Base-by-base conservation (phyloP, 2,888 invertebrate species). In the Seira ritae region DNA sequence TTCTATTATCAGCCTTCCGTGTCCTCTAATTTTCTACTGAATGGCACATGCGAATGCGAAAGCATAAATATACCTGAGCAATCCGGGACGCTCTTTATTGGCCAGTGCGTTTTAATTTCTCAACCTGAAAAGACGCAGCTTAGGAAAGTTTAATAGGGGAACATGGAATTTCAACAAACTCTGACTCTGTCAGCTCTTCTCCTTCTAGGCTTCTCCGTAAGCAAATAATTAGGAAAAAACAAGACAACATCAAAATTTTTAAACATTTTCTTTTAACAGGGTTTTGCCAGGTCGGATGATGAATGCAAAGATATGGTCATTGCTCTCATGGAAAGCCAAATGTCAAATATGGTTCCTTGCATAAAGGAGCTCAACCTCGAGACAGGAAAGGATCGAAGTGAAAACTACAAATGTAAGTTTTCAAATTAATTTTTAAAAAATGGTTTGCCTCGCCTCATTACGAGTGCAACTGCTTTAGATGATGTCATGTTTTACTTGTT, bases 271-370 rank as follows among this genome's bases (percentile, higher is more conserved):
- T 55, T 55, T n/a, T 55, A 55, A 42, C 12, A 80, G 79, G 62
- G 72, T 0, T 20, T 67, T 46, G 79, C 23, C 6, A 69, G 46
- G 37, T 17, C 75, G 4, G 80, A 80, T n/a, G 75, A 79, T 10
- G 79, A 79, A 55, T 84, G 84, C 74, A 60, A 65, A 23, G 84
- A 84, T 65, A 84, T 84, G 84, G 80, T 80, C 10, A 17, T 79
- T 0, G 17, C 4, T 3, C 20, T 84, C 8, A 84, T 84, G 84
- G 74, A 70, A 10, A 23, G 22, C 60, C 79, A 84, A n/a, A 74
- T 84, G 79, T 17, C 22, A 42, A 74, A 74, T 23, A 79, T 84
- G 20, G 75, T 74, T 12, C 84, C 84, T 0, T 84, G 84, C 46
- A 84, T 84, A 20, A 74, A 74, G n/a, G 67, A 75, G 1, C 66